These are phyloP conservation scores for Fringilla coelebs DNA, from an alignment of 2,797 vertebrate genomes.

Conservation along the genomic window DNA sequence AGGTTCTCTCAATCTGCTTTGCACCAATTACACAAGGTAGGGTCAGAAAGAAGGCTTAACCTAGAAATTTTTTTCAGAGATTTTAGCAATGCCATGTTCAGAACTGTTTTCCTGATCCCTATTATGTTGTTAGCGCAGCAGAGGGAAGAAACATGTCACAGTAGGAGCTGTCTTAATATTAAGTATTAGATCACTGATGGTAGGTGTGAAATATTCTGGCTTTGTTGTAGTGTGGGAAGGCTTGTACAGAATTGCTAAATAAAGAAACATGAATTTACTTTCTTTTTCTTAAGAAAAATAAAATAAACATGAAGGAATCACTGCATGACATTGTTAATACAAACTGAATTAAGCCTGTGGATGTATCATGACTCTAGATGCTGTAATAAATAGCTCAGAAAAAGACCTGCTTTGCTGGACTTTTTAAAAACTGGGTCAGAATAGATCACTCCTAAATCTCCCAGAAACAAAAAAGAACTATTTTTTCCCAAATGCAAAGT, in stretches of 20 bases:
- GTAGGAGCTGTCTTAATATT: slow-evolving; percentile 63
- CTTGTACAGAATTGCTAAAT: slow-evolving; percentile 29
- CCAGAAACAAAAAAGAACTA: slow-evolving; percentile 60
- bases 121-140: slow-evolving; percentile 70
- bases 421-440: slow-evolving; percentile 44
- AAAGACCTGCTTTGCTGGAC: slow-evolving; percentile 19
- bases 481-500: slow-evolving; percentile 61
- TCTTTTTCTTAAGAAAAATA: background rate
- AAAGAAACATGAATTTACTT: slow-evolving; percentile 13
- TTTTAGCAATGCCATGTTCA: slow-evolving; percentile 45
- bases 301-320: background rate
- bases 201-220: slow-evolving; percentile 61
- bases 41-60: slow-evolving; percentile 45
- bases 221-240: slow-evolving; percentile 38
- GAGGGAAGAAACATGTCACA: slow-evolving; percentile 65
- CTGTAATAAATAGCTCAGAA: slow-evolving; percentile 27
- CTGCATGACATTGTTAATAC: background rate
- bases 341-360: background rate
- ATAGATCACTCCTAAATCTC: slow-evolving; percentile 56
- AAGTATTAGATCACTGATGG: slow-evolving; percentile 47
- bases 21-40: slow-evolving; percentile 36
- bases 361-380: background rate
- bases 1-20: slow-evolving; percentile 30
- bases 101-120: slow-evolving; percentile 61
- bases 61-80: slow-evolving; percentile 34